Conservation (phyloP, 1,140 invertebrate genomes). For the Thaumetopoea pityocampa region DNA sequence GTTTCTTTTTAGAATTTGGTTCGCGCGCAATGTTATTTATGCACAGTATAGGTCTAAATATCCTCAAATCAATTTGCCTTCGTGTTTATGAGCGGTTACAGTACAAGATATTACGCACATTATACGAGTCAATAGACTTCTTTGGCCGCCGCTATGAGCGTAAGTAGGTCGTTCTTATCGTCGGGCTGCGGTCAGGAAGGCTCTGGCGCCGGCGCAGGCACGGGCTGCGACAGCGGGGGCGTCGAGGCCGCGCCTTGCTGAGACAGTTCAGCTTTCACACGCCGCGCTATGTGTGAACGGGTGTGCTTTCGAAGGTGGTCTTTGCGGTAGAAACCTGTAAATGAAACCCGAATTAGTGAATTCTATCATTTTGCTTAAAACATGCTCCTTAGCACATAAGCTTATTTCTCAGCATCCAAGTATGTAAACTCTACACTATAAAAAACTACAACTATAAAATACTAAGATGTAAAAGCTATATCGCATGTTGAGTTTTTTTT, state of each 20-base stretch:
- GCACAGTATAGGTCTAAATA: too few relatives aligned
- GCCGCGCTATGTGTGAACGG: slow-evolving; percentile 86
- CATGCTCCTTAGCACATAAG: background rate
- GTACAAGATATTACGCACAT: too few relatives aligned
- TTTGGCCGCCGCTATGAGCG: slow-evolving; percentile 62
- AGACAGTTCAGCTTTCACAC: slow-evolving; percentile 89
- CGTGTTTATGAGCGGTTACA: too few relatives aligned
- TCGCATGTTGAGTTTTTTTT: too few relatives aligned
- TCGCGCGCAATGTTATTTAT: too few relatives aligned
- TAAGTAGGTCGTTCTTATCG: slow-evolving; percentile 58
- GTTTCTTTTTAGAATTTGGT: too few relatives aligned
- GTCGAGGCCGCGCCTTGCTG: slow-evolving; percentile 72
- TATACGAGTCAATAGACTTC: slow-evolving; percentile 55
- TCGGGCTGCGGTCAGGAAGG: slow-evolving; percentile 47
- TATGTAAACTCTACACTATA: too few relatives aligned
- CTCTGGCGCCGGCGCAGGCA: slow-evolving; percentile 34
- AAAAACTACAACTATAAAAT: too few relatives aligned
- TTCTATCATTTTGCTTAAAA: too few relatives aligned
- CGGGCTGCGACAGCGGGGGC: slow-evolving; percentile 21
- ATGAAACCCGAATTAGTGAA: slow-evolving; percentile 1
- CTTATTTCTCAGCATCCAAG: background rate
- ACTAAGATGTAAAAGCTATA: too few relatives aligned
- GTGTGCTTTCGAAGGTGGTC: slow-evolving; percentile 89
- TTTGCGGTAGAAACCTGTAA: slow-evolving; percentile 81
- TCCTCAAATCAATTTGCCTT: too few relatives aligned